Evolutionary conservation across 2,888 invertebrate genomes (phyloP).

Genomic region (Hylaea fasciaria): DNA sequence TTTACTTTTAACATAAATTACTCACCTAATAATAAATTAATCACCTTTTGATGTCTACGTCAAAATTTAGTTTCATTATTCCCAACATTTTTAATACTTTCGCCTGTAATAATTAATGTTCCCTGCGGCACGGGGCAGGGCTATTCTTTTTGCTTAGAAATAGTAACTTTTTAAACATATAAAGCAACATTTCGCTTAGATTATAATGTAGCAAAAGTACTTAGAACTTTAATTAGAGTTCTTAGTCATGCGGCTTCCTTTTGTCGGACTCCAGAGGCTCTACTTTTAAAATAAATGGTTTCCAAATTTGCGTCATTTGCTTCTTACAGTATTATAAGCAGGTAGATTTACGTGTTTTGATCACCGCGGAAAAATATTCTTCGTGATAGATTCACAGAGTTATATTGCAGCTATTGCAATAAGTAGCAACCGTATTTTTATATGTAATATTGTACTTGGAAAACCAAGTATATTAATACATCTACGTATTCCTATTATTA

Average conservation of each 20-base stretch:
- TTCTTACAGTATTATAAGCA: constrained; percentile 13
- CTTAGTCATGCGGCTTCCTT: constrained; percentile 51
- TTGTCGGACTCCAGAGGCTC: constrained; percentile 28
- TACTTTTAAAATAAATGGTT: constrained; percentile 45
- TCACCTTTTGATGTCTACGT: neutral
- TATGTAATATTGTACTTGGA: too few relatives aligned
- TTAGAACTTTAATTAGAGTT: constrained; percentile 55
- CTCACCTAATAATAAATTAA: too few relatives aligned
- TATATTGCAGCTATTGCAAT: too few relatives aligned
- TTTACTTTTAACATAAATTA: neutral
- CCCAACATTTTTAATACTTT: constrained; percentile 3
- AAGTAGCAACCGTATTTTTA: too few relatives aligned
- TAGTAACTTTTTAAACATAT: neutral
- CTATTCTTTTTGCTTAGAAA: constrained; percentile 10
- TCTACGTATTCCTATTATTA: too few relatives aligned
- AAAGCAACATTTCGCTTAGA: constrained; percentile 1
- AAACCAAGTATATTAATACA: too few relatives aligned
- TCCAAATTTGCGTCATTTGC: constrained; percentile 49
- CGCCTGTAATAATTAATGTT: constrained; percentile 3
- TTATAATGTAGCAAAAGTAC: constrained; percentile 18
- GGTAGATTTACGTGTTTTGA: constrained; percentile 17
- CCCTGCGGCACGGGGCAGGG: neutral
- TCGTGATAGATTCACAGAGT: too few relatives aligned
- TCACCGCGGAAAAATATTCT: too few relatives aligned
- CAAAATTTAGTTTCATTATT: neutral